Evolutionary conservation across 2,888 invertebrate species (phyloP), one percentile per base, ranked within the genome.

Genomic region (Chrysotoxum bicinctum): DNA sequence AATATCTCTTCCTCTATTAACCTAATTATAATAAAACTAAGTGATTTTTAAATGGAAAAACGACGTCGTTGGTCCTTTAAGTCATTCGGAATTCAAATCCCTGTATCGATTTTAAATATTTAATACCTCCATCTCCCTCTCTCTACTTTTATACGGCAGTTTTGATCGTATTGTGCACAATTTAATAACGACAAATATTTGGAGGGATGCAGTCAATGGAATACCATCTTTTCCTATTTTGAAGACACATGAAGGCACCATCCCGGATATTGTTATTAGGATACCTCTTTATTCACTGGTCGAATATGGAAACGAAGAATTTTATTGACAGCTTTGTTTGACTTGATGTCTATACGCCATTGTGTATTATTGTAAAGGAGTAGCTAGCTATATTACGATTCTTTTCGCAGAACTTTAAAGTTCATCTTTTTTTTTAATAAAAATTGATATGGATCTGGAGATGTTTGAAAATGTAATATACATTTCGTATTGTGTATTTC

Each of bases 151-250:
- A 4, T 52, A 3, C n/a, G n/a, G 1, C n/a, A 26, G n/a, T 30
- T 52, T 30, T 30, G 2, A n/a, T 30, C 9, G 1, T 26, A 7
- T 52, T 52, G 30, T n/a, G 30, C 19, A 62, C 45, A 54, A 12
- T 56, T 43, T 66, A 66, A 64, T 74, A 75, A 66, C 10, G 56
- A 37, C 56, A 75, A 66, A 75, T 66, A 66, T 64, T 32, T 43
- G 12, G n/a, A 75, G 58, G 35, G 66, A 75, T 68, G 66, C 37
- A 74, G 21, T 43, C 40, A 48, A 66, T 66, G 66, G 56, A 56
- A 66, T 58, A 58, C 56, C 56, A 66, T 40, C 32, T 16, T 54
- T 62, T 64, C n/a, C 37, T 30, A 7, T 1, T 8, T 40, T 54
- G 32, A 30, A 30, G 54, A 30, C n/a, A n/a, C n/a, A n/a, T 3